Percentiles rank a stretch among this genome's conserved stretches.
Conservation (phyloP, 2,888 invertebrate genomes). For the Mesorhabditis belari region DNA sequence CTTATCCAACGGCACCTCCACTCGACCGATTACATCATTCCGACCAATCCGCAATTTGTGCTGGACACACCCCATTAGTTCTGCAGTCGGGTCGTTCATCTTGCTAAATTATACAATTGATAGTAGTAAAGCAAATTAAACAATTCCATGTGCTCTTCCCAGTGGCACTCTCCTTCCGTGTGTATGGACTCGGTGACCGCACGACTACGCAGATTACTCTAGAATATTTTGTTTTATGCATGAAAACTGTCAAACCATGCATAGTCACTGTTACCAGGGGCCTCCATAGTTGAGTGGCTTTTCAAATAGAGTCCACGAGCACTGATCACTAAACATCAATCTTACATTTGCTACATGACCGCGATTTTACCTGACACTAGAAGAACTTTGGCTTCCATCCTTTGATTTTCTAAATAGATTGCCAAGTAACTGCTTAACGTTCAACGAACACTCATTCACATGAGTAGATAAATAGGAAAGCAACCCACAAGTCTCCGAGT, state of each 20-base stretch:
- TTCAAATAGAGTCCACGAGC: slow-evolving; percentile 39
- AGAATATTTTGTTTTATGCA: too few relatives aligned
- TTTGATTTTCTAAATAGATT: too few relatives aligned
- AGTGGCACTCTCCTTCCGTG: slow-evolving; percentile 28
- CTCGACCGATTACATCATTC: neutral
- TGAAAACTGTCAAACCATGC: too few relatives aligned
- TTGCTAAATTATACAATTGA: too few relatives aligned
- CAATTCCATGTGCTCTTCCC: slow-evolving; percentile 50
- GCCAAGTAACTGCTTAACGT: too few relatives aligned
- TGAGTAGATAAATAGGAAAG: too few relatives aligned
- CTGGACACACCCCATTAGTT: slow-evolving; percentile 28
- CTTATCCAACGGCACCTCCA: neutral
- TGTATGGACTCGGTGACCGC: slow-evolving; percentile 22
- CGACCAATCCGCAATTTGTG: slow-evolving; percentile 35
- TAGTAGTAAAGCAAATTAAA: too few relatives aligned
- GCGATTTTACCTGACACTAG: slow-evolving; percentile 31
- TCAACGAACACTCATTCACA: too few relatives aligned
- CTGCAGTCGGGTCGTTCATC: slow-evolving; percentile 34
- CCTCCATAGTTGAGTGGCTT: slow-evolving; percentile 30
- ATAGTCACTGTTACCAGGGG: slow-evolving; percentile 17
- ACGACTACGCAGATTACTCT: slow-evolving; percentile 20
- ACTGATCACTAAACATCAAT: slow-evolving; percentile 27
- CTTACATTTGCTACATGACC: too few relatives aligned
- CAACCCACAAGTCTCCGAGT: too few relatives aligned
- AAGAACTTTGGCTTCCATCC: slow-evolving; percentile 34